Percentiles rank a stretch among this genome's conserved stretches.
phyloP scores from a whole-genome alignment of 2,888 invertebrate species.

The Amphipyra tragopoginis region DNA sequence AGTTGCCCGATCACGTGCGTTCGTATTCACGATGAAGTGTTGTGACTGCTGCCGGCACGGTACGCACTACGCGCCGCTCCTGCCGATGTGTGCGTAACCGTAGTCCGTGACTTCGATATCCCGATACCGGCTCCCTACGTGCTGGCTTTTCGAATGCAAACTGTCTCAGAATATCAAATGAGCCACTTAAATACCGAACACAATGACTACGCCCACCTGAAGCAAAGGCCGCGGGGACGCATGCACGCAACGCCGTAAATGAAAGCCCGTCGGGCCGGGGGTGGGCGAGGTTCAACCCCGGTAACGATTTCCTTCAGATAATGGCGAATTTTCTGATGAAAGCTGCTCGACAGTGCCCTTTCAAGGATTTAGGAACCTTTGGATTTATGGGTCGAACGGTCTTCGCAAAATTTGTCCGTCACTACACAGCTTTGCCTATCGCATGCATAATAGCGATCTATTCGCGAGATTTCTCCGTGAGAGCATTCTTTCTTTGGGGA shows the following conservation, averaged over 20 bases:
- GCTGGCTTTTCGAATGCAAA: slow-evolving; percentile 86
- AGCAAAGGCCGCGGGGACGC: slow-evolving; percentile 86
- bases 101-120: slow-evolving; percentile 74
- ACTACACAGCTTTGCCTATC: slow-evolving; percentile 76
- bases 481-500: slow-evolving; percentile 68
- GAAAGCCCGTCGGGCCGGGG: slow-evolving; percentile 84
- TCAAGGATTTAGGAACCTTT: slow-evolving; percentile 84
- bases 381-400: slow-evolving; percentile 82
- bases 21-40: slow-evolving; percentile 63
- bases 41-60: slow-evolving; percentile 61
- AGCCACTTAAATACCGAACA: slow-evolving; percentile 89
- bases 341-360: slow-evolving; percentile 84
- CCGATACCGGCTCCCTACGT: slow-evolving; percentile 80
- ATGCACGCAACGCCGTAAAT: slow-evolving; percentile 88
- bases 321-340: slow-evolving; percentile 89
- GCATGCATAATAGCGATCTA: slow-evolving; percentile 75
- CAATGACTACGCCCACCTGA: slow-evolving; percentile 88
- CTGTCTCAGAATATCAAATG: slow-evolving; percentile 89
- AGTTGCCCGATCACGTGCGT: slow-evolving; percentile 68
- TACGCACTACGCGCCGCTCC: slow-evolving; percentile 51
- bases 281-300: slow-evolving; percentile 84
- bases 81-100: slow-evolving; percentile 56
- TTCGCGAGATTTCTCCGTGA: slow-evolving; percentile 62
- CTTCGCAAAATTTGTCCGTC: slow-evolving; percentile 80
- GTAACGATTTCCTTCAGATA: slow-evolving; percentile 89